Evolutionary conservation across 2,113 vertebrate genomes (phyloP).

Genomic region (Ceuthmochares aereus): DNA sequence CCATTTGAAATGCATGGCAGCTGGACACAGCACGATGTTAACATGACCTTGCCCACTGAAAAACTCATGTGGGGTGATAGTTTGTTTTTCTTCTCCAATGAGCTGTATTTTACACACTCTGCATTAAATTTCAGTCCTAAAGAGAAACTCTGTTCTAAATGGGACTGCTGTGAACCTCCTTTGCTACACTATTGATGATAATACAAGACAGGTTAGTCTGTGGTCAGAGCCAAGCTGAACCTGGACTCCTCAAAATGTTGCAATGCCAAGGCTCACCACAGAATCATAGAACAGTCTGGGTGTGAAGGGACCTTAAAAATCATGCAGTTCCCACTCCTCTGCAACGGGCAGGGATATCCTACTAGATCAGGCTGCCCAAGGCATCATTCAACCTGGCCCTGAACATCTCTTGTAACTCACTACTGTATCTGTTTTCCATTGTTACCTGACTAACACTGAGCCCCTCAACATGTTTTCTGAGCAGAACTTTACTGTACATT

Average conservation of each 20-base stretch:
- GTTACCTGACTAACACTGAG: neutral
- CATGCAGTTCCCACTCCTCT: too few species aligned
- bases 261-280: neutral
- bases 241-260: neutral
- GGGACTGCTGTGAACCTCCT: neutral
- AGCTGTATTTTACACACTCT: neutral
- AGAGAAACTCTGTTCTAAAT: neutral
- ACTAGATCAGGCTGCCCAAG: too few species aligned
- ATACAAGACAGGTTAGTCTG: neutral
- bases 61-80: rapidly evolving
- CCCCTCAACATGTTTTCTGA: neutral
- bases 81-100: neutral
- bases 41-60: rapidly evolving
- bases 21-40: rapidly evolving
- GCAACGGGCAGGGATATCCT: too few species aligned
- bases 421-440: neutral
- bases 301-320: too few species aligned
- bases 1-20: neutral
- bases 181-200: neutral
- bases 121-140: neutral
- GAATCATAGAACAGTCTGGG: too few species aligned
- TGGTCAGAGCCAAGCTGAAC: neutral
- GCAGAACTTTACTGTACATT: neutral
- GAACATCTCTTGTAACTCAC: neutral
- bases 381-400: too few species aligned